Percentiles rank a stretch among this genome's conserved stretches.
phyloP scores from a whole-genome alignment of 2,113 vertebrate species.

The Nasalis larvatus region DNA sequence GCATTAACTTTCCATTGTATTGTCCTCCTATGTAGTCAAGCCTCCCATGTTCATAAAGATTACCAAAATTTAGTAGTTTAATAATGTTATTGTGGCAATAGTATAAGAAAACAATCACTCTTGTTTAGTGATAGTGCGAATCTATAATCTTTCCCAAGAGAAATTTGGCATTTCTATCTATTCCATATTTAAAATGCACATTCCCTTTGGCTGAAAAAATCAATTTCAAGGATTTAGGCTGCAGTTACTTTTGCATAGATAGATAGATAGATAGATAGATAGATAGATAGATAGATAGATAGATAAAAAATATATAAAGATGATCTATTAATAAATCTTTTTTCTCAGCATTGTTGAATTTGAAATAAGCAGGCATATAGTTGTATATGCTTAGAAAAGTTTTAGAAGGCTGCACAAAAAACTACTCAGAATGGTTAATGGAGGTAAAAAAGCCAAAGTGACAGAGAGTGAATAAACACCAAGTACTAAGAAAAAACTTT shows the following conservation, averaged over 20 bases:
- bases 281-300: background rate
- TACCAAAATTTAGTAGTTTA: constrained; percentile 23
- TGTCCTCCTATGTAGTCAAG: background rate
- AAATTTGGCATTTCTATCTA: background rate
- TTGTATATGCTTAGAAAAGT: background rate
- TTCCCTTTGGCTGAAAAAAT: background rate
- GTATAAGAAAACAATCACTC: constrained; percentile 11
- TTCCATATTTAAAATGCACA: background rate
- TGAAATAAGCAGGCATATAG: background rate
- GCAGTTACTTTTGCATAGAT: background rate
- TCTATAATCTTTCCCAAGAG: background rate
- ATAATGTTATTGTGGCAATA: background rate
- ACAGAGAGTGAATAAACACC: background rate
- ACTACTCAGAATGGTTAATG: no score
- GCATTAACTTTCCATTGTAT: background rate
- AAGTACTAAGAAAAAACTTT: background rate
- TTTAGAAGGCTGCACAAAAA: background rate
- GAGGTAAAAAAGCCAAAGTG: background rate
- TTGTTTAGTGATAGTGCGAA: background rate
- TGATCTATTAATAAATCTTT: background rate
- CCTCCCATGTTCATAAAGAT: constrained; percentile 16
- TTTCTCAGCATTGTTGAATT: background rate
- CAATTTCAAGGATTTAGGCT: background rate
- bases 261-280: background rate
- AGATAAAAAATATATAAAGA: background rate